These are phyloP conservation scores for Tinamus major DNA, from an alignment of 2,797 vertebrate species.

Conservation along the genomic window DNA sequence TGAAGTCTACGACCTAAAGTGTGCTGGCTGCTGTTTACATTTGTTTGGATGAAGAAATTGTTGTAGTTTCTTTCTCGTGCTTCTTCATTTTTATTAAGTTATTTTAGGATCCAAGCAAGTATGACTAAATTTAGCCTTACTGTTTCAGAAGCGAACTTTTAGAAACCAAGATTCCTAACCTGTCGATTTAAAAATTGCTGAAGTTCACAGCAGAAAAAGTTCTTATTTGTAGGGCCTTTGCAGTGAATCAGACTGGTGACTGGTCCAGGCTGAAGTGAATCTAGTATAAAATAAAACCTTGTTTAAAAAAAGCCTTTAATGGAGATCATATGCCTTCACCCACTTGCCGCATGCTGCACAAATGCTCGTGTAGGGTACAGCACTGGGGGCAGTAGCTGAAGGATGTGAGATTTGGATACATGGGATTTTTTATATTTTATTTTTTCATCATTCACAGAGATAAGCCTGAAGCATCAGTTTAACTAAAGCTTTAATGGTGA, in stretches of 20 bases:
- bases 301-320: background rate
- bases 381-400: background rate
- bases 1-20: background rate
- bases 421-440: background rate
- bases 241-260: background rate
- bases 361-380: background rate
- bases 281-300: background rate
- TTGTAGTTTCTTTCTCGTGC: background rate
- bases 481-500: background rate
- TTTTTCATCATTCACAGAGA: background rate
- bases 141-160: background rate
- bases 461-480: background rate
- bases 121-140: background rate
- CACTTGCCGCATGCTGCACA: background rate
- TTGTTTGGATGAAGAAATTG: background rate
- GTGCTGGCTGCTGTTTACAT: background rate
- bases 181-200: background rate
- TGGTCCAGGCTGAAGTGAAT: background rate
- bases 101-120: background rate
- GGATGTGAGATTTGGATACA: background rate
- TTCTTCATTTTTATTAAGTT: background rate
- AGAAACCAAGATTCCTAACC: background rate
- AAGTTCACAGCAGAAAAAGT: background rate
- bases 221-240: background rate
- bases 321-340: background rate